Conservation (phyloP, 2,888 invertebrate genomes). For the Tachina grossa region DNA sequence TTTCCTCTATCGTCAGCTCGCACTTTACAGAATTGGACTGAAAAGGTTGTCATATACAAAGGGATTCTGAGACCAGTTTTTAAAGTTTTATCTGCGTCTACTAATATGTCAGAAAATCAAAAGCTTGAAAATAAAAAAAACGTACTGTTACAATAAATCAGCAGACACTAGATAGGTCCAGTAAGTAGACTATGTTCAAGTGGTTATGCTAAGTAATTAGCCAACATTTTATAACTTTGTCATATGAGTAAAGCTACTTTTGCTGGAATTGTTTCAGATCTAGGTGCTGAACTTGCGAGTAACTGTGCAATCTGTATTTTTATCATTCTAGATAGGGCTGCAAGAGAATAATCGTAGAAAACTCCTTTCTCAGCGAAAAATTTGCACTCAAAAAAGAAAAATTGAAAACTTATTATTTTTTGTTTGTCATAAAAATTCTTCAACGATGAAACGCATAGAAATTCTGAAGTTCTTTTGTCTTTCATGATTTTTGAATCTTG, state of each 20-base stretch:
- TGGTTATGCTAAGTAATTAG: conserved; percentile 15
- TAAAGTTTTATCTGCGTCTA: neutral
- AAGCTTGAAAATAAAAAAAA: neutral
- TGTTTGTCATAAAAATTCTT: no score
- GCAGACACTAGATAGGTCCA: conserved; percentile 3
- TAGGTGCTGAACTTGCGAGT: no score
- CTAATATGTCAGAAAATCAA: conserved; percentile 12
- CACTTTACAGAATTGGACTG: neutral
- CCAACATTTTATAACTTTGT: neutral
- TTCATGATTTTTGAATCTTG: no score
- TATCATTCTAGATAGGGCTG: no score
- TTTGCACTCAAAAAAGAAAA: no score
- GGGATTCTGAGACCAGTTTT: neutral
- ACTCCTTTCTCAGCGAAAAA: no score
- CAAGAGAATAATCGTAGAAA: no score
- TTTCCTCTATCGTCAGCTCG: conserved; percentile 4
- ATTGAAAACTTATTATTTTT: no score
- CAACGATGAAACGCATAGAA: no score
- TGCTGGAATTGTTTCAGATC: conserved; percentile 1
- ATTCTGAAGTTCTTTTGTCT: no score
- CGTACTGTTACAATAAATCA: conserved; percentile 17
- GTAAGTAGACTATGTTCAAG: conserved; percentile 8
- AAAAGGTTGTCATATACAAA: neutral
- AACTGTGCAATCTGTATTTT: no score
- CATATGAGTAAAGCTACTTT: conserved; percentile 7